Evolutionary conservation across 2,113 vertebrate genomes (phyloP), one percentile per base, ranked within the genome.

Genomic region (Bettongia penicillata): DNA sequence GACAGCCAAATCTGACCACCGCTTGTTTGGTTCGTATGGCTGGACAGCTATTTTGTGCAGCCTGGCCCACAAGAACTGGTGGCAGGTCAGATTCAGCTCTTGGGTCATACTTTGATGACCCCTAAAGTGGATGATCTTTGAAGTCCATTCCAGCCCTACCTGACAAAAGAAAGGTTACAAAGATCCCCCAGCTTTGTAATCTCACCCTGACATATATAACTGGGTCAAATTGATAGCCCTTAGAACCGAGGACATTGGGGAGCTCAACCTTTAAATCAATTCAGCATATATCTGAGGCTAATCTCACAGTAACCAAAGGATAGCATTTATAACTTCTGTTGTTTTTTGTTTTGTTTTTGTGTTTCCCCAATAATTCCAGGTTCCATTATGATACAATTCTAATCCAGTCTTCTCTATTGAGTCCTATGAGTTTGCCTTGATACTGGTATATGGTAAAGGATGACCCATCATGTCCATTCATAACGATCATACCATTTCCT

Each of bases 211-310:
- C 16, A 90, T 24, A 43, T 2, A 31, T 53, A 53, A 51, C n/a
- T 93, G 24, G 52, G 25, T 52, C 77, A 52, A 61, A 90, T 37
- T 95, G n/a, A 26, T 92, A n/a, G 52, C n/a, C 57, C 16, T 57
- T 55, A 90, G 31, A 48, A 47, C 24, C 90, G 23, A 89, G 19
- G n/a, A 52, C 12, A 10, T 52, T 90, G 8, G 43, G 48, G 26
- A 14, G 24, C 7, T 77, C n/a, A 47, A 68, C 90, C 53, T 92
- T 93, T 53, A 92, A 50, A 31, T 90, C 47, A 89, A 77, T 96
- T 90, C 50, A 53, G 77, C 31, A 53, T 3, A 22, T 3, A 50
- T 90, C 9, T 84, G 55, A 96, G 22, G 16, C 22, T 90, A 19
- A 51, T 77, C 31, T 31, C 4, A 24, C 53, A 77, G n/a, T 47